Evolutionary conservation across 2,113 vertebrate genomes (phyloP).

Genomic region (Dolichallabes microphthalmus): DNA sequence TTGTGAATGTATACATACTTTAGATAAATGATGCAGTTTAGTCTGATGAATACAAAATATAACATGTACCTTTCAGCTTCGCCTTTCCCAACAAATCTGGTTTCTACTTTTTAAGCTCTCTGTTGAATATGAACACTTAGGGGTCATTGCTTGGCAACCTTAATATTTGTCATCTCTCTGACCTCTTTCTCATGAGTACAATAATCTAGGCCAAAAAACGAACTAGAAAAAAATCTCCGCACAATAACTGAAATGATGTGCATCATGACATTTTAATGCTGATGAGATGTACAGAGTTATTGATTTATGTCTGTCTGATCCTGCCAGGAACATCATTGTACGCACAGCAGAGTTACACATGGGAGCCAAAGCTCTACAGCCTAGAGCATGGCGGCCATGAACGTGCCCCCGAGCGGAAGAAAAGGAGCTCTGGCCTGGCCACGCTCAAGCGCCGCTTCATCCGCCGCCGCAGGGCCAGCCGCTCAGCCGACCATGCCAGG

Average conservation of each 20-base stretch:
- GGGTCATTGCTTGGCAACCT: background rate
- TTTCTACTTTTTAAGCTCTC: background rate
- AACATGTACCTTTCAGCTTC: background rate
- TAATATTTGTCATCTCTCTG: background rate
- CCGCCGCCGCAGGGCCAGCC: conserved; percentile 91
- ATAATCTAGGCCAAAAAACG: background rate
- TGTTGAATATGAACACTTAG: background rate
- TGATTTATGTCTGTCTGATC: background rate
- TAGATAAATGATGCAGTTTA: background rate
- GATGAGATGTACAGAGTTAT: background rate
- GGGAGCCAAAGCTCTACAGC: conserved; percentile 96
- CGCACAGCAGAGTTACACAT: conserved; percentile 90
- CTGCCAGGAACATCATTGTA: conserved; percentile 86
- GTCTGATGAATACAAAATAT: background rate
- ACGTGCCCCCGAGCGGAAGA: conserved; percentile 94
- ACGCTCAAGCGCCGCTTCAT: conserved; percentile 98
- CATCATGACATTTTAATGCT: background rate
- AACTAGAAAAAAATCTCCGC: background rate
- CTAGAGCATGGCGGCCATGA: conserved; percentile 89
- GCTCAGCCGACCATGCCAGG: conserved; percentile 94
- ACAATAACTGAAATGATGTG: background rate
- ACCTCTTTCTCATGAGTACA: background rate
- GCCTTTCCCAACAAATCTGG: background rate
- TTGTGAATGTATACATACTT: background rate
- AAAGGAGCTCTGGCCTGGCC: conserved; percentile 95